Percentiles rank a stretch among this genome's conserved stretches.
Evolutionary conservation across 2,113 vertebrate genomes (phyloP).

Genomic region (Strix uralensis): DNA sequence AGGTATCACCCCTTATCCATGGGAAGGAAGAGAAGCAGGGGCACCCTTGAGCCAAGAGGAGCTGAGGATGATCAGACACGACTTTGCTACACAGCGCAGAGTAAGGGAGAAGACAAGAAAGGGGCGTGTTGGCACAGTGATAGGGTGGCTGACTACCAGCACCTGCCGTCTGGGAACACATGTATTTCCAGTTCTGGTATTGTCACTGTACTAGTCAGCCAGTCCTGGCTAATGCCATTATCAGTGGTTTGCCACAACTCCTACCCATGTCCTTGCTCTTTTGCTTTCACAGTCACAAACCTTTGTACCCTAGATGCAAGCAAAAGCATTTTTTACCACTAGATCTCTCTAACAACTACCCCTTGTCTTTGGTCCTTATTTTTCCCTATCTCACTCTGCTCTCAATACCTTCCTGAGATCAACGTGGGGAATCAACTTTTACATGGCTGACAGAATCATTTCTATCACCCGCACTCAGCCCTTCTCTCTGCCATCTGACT

Average conservation of each 20-base stretch:
- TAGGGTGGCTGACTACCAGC: neutral
- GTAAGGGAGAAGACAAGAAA: neutral
- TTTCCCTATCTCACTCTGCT: neutral
- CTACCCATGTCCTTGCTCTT: neutral
- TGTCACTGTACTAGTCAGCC: neutral
- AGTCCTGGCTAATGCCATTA: neutral
- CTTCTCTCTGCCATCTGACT: neutral
- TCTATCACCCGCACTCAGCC: neutral
- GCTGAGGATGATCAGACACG: neutral
- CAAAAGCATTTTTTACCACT: neutral
- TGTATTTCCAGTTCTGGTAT: neutral
- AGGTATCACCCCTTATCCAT: neutral
- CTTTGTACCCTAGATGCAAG: neutral
- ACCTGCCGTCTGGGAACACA: rapidly evolving
- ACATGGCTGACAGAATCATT: neutral
- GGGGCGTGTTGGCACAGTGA: rapidly evolving
- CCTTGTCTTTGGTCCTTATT: neutral
- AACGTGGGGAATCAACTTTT: neutral
- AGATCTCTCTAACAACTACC: neutral
- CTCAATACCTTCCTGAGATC: neutral
- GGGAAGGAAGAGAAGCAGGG: neutral
- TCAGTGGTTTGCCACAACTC: neutral
- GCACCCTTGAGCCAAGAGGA: neutral
- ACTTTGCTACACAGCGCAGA: rapidly evolving
- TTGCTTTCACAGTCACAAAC: neutral